Conservation (phyloP, 64 coral and sea anemone species). For the Actinia tenebrosa region DNA sequence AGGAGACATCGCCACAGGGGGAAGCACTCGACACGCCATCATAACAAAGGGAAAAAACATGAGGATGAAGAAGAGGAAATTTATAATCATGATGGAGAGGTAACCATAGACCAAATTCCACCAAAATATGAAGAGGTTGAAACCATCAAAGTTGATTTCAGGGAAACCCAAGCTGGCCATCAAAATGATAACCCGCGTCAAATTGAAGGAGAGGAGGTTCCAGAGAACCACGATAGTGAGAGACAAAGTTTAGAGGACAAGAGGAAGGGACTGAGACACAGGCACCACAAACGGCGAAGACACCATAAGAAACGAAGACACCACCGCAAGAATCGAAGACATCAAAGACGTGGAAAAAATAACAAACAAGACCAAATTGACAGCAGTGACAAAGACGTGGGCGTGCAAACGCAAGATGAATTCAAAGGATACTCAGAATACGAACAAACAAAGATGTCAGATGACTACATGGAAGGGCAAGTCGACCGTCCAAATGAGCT, state of each 20-base stretch:
- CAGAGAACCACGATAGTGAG: background rate
- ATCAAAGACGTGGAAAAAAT: background rate
- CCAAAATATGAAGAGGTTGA: background rate
- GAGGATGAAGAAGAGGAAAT: background rate
- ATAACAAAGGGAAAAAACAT: background rate
- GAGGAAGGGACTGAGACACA: background rate
- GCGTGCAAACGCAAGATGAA: background rate
- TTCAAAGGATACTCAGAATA: background rate
- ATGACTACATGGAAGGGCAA: background rate
- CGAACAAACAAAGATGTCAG: background rate
- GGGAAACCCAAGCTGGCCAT: background rate
- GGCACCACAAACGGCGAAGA: background rate
- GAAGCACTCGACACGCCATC: background rate
- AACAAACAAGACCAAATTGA: background rate
- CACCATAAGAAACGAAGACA: background rate
- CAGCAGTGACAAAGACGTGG: background rate
- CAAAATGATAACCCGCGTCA: background rate
- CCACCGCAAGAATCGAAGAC: background rate
- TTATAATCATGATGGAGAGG: background rate
- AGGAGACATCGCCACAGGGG: background rate
- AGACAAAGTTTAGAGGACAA: background rate
- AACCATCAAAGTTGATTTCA: background rate
- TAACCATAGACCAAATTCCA: background rate
- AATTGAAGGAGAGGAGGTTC: background rate
- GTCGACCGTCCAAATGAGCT: too few relatives aligned